Evolutionary conservation across 2,888 invertebrate species (phyloP), one percentile per base, ranked within the genome.

Genomic region (Plagodis pulveraria): DNA sequence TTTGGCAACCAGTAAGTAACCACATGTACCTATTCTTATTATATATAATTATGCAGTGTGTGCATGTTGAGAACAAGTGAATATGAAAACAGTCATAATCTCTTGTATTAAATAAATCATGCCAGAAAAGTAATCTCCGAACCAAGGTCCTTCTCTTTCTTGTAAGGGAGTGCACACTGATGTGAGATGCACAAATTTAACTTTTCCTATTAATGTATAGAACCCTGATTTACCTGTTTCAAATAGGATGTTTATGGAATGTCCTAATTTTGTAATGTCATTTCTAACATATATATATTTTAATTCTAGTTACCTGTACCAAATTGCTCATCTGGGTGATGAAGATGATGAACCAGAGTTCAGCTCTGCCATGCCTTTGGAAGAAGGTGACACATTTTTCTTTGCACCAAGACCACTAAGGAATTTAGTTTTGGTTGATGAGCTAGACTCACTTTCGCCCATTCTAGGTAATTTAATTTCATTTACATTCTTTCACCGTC

Each of bases 1-100:
- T 99, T 99, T 95, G 99, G 99, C 74, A 99, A 99, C 93, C 99
- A 99, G 98, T 99, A 94, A 97, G 99, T 97, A n/a, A n/a, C n/a
- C n/a, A n/a, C n/a, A n/a, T n/a, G n/a, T n/a, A n/a, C n/a, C n/a
- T n/a, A n/a, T n/a, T n/a, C n/a, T n/a, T n/a, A n/a, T n/a, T n/a
- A 7, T 36, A 6, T 36, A 36, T 6, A 36, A 5, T 36, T 36
- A 36, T 36, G 7, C 7, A 7, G 36, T 5, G 36, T 36, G 36
- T n/a, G 78, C 79, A 78, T 76, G 71, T 41, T 32, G 52, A 56
- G 36, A 56, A 22, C 54, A 49, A 45, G 52, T 42, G 11, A 45
- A 11, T 35, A 54, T 47, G 56, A 48, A 57, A 50, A 47, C 55
- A 61, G 57, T 60, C 56, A 63, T 47, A 63, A 34, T 62, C 49